These are phyloP conservation scores for Anaspis maculata DNA, from an alignment of 2,888 invertebrate species.

Conservation along the genomic window DNA sequence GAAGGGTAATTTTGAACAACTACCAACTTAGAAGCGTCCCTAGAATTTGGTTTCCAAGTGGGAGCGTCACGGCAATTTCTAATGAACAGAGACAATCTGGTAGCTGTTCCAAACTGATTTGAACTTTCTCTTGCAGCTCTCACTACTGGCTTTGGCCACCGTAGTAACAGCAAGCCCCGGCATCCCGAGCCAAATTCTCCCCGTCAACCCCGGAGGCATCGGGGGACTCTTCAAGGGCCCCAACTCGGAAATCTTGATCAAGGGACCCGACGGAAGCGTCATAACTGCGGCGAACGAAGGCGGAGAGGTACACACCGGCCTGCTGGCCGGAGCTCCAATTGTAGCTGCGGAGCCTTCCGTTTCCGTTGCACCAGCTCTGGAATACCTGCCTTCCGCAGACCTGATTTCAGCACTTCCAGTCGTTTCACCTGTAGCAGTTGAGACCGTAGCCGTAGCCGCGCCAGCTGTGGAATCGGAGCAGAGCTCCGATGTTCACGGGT, in stretches of 20 bases:
- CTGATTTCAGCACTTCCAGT: constrained; percentile 15
- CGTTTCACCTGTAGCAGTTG: constrained; percentile 9
- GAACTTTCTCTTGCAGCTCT: constrained; percentile 12
- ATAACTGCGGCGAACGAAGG: constrained; percentile 33
- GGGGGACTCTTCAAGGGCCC: constrained; percentile 37
- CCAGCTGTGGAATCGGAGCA: constrained; percentile 26
- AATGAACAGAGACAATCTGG: too few relatives aligned
- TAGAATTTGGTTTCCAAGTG: too few relatives aligned
- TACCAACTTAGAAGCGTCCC: too few relatives aligned
- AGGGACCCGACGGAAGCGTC: constrained; percentile 38
- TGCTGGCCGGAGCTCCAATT: constrained; percentile 20
- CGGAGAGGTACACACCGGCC: constrained; percentile 21
- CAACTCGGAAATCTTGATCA: constrained; percentile 35
- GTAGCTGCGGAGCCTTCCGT: constrained; percentile 21
- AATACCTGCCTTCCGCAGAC: too few relatives aligned
- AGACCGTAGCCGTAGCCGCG: constrained; percentile 19
- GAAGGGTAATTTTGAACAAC: too few relatives aligned
- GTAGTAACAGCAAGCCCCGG: constrained; percentile 8
- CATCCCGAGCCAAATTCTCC: constrained; percentile 16
- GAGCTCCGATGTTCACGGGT: constrained; percentile 30
- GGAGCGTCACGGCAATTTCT: too few relatives aligned
- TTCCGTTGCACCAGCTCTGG: constrained; percentile 6
- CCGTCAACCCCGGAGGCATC: constrained; percentile 32
- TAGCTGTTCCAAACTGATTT: too few relatives aligned
- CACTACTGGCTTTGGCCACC: constrained; percentile 17